phyloP scores from a whole-genome alignment of 2,888 invertebrate species.

The Lissonota sp. region DNA sequence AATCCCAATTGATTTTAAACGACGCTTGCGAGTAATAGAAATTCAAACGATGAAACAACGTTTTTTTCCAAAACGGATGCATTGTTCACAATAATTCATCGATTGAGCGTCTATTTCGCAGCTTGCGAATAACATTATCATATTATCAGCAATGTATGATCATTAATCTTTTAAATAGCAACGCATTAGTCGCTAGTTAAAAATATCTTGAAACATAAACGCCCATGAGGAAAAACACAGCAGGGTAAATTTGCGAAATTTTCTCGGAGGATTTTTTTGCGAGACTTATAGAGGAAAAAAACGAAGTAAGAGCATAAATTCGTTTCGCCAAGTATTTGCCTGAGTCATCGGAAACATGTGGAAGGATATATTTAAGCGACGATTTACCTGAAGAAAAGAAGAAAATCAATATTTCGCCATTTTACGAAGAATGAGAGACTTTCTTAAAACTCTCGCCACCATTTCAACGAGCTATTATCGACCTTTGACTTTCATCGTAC shows the following conservation, averaged over 20 bases:
- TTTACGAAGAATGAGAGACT: background rate
- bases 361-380: conserved; percentile 8
- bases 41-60: conserved; percentile 15
- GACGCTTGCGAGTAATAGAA: conserved; percentile 10
- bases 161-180: too few relatives aligned
- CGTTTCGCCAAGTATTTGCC: conserved; percentile 30
- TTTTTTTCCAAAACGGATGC: background rate
- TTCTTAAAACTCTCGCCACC: background rate
- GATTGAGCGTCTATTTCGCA: conserved; percentile 18
- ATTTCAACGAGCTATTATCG: background rate
- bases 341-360: background rate
- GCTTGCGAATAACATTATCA: background rate
- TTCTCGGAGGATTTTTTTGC: background rate
- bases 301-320: conserved; percentile 42
- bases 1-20: background rate
- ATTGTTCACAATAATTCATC: background rate
- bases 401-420: background rate
- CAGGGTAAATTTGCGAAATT: background rate
- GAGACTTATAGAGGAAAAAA: conserved; percentile 1
- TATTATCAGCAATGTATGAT: too few relatives aligned
- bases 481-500: background rate
- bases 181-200: too few relatives aligned
- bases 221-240: background rate
- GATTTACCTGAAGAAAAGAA: conserved; percentile 20
- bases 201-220: too few relatives aligned